Conservation (phyloP, 2,113 vertebrate species). For the Cygnus atratus region DNA sequence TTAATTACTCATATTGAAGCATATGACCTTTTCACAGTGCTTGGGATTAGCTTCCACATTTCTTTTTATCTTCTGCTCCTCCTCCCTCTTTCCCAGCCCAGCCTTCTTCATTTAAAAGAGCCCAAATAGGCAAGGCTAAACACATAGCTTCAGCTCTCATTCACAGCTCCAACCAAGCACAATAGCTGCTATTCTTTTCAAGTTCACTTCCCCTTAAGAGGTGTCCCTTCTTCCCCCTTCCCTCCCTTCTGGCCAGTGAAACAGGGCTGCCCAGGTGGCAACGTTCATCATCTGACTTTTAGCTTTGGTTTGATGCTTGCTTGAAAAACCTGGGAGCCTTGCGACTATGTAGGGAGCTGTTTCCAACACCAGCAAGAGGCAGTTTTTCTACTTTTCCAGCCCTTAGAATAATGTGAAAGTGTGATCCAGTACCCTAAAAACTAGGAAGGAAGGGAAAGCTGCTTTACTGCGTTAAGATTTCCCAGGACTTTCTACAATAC, state of each 20-base stretch:
- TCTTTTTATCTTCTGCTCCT: background rate
- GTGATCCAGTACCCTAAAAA: background rate
- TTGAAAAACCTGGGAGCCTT: background rate
- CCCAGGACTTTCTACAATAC: background rate
- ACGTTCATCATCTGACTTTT: background rate
- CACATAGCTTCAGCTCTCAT: background rate
- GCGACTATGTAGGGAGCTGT: background rate
- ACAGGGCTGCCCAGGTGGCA: background rate
- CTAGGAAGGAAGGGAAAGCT: background rate
- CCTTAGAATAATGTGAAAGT: background rate
- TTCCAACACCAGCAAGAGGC: background rate
- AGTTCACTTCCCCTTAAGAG: background rate
- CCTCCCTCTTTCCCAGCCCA: background rate
- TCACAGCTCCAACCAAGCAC: background rate
- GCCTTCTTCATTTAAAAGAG: background rate
- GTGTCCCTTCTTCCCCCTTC: background rate
- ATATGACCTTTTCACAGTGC: constrained; percentile 80
- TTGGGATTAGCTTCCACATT: constrained; percentile 58
- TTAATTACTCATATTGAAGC: constrained; percentile 83
- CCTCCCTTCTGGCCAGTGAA: background rate
- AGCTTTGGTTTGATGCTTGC: background rate
- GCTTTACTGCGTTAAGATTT: background rate
- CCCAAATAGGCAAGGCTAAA: background rate
- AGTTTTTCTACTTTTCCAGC: background rate
- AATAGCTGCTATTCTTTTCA: background rate